These are phyloP conservation scores for Phyllopteryx taeniolatus DNA, from an alignment of 2,113 vertebrate genomes.

Conservation along the genomic window DNA sequence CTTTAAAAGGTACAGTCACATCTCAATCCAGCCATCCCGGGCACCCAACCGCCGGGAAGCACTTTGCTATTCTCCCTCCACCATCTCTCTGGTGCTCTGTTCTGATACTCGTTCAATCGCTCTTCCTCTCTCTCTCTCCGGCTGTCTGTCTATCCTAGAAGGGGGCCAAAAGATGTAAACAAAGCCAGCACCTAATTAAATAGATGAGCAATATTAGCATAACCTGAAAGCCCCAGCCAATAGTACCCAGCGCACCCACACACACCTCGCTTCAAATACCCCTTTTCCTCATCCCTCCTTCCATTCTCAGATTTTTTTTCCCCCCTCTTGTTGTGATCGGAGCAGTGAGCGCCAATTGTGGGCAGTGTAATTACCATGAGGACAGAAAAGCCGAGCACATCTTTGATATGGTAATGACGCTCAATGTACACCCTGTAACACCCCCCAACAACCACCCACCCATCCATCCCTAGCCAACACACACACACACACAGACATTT, in stretches of 20 bases:
- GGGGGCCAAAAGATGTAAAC: constrained; percentile 76
- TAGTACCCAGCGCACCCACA: constrained; percentile 57
- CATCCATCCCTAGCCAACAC: constrained; percentile 26
- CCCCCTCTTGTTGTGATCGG: constrained; percentile 86
- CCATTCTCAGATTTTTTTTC: constrained; percentile 46
- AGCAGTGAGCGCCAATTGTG: constrained; percentile 89
- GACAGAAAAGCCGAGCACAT: constrained; percentile 84
- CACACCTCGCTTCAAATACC: constrained; percentile 57
- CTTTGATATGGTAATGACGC: constrained; percentile 98
- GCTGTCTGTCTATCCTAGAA: constrained; percentile 41
- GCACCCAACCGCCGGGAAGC: constrained; percentile 33
- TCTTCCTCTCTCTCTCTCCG: constrained; percentile 17
- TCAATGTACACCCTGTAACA: constrained; percentile 78
- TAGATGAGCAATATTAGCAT: constrained; percentile 82
- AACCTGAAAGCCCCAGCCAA: constrained; percentile 84
- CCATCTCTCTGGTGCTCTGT: constrained; percentile 23
- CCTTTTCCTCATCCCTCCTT: constrained; percentile 58
- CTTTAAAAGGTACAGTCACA: constrained; percentile 46
- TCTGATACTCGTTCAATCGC: constrained; percentile 21
- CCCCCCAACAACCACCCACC: constrained; percentile 64
- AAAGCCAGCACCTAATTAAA: constrained; percentile 81
- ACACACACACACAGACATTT: constrained; percentile 22
- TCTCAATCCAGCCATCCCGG: constrained; percentile 41
- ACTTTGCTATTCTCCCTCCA: constrained; percentile 9
- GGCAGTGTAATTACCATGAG: constrained; percentile 94